Evolutionary conservation across 2,113 vertebrate species (phyloP), one percentile per base, ranked within the genome.

Genomic region (Elephas maximus): DNA sequence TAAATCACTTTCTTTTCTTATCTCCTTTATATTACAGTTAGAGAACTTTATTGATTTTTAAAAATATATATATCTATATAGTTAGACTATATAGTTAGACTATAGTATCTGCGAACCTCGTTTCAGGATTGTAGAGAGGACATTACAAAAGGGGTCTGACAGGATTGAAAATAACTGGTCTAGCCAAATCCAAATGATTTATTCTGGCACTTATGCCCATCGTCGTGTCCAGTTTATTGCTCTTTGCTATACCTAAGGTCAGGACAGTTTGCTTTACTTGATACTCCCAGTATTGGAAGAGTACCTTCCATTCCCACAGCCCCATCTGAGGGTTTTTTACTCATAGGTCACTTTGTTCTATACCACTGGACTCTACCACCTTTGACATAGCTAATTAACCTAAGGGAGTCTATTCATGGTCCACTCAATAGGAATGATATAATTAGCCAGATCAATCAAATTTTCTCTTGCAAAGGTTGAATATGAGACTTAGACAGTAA

Each of bases 401-500:
- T 53, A 53, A 71, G 17, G 26, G 37, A 83, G 26, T 67, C 53
- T 83, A 93, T 95, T 96, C 92, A 97, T 78, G 73, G n/a, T 79
- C 79, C 93, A 67, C 48, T 97, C 63, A 63, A 85, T 81, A 92
- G 21, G 17, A 91, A 95, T 87, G 83, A 93, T 91, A 96, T 93
- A 97, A 93, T 90, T 97, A 96, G 74, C 88, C 48, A 90, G 63
- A 93, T 91, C 80, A 91, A 96, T 94, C 63, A 92, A 65, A 77
- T 97, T 92, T 90, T 96, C 71, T 90, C 91, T 95, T 83, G 9
- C 84, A 79, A 92, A 95, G 84, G 87, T 62, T 96, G 60, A 63
- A 84, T 93, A 76, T 93, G 79, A 95, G 80, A 90, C 23, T 41
- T 57, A 89, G 62, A 95, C 45, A 95, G 74, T 83, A 57, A 89